Evolutionary conservation across 2,888 invertebrate species (phyloP), one percentile per base, ranked within the genome.

Genomic region (Epinotia demarniana): DNA sequence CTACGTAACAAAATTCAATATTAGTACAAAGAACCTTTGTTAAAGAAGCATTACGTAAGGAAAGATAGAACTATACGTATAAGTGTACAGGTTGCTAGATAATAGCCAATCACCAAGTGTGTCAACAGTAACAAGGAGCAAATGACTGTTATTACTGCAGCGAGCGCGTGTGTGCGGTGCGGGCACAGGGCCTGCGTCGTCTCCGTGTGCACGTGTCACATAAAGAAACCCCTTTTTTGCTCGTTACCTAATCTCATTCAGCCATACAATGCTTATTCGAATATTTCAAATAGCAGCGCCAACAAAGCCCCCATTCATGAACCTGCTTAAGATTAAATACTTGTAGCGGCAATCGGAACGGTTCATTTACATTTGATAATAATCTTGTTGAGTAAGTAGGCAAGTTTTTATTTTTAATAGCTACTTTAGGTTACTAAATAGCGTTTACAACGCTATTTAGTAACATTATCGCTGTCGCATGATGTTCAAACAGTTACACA

Each of bases 41-140:
- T 2, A 46, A 43, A 27, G n/a, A 66, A 18, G n/a, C 39, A 55
- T 13, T 58, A 23, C 19, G 27, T 64, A 18, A 27, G 27, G 46
- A 64, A 72, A 57, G 55, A 53, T 12, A 43, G n/a, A 57, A 33
- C 19, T 19, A 33, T n/a, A 27, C 55, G 16, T 62, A 19, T 27
- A 61, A 27, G 39, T 69, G 62, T 74, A 64, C 46, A 39, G 43
- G 63, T 58, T 64, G 46, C 58, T 77, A 63, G 55, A 70, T 70
- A 75, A 78, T 76, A 64, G 78, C 76, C 80, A 78, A 81, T 82
- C 79, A 79, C 75, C 77, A 78, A 79, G 77, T 79, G 78, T 80
- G 81, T 86, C 82, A 84, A 81, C 82, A 79, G 77, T 82, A 84
- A 85, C 82, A 78, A 85, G 84, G 79, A 83, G 82, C 79, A 85